Conservation (phyloP, 2,797 vertebrate genomes). For the Eulemur coronatus region DNA sequence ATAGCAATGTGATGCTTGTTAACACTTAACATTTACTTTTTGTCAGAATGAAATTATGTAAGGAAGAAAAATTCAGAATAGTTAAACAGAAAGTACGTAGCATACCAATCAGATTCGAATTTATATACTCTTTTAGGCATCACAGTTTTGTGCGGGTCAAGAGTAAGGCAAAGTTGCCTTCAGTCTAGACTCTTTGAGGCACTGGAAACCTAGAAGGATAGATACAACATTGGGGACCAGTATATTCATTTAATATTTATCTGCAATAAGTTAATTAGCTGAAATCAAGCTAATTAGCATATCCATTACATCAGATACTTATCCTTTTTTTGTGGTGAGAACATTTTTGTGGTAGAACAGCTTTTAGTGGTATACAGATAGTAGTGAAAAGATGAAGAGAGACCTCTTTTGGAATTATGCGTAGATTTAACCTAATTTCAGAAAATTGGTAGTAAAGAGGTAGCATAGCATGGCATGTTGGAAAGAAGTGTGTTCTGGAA, state of each 20-base stretch:
- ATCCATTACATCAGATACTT: no score
- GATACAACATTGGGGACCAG: neutral
- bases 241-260: neutral
- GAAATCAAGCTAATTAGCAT: no score
- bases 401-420: neutral
- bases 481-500: neutral
- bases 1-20: constrained; percentile 38
- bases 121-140: neutral
- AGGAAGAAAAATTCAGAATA: constrained; percentile 52
- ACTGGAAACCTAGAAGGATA: neutral
- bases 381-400: neutral
- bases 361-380: neutral
- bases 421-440: neutral
- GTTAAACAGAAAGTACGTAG: neutral
- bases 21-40: constrained; percentile 63
- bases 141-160: neutral
- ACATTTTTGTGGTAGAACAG: neutral
- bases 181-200: neutral
- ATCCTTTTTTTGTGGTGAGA: no score
- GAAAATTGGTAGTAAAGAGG: neutral
- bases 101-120: neutral
- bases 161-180: neutral
- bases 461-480: neutral
- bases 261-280: neutral
- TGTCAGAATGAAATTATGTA: constrained; percentile 36